Base-by-base conservation (phyloP, 2,113 vertebrate species). In the Boulengeromyrus knoepffleri region DNA sequence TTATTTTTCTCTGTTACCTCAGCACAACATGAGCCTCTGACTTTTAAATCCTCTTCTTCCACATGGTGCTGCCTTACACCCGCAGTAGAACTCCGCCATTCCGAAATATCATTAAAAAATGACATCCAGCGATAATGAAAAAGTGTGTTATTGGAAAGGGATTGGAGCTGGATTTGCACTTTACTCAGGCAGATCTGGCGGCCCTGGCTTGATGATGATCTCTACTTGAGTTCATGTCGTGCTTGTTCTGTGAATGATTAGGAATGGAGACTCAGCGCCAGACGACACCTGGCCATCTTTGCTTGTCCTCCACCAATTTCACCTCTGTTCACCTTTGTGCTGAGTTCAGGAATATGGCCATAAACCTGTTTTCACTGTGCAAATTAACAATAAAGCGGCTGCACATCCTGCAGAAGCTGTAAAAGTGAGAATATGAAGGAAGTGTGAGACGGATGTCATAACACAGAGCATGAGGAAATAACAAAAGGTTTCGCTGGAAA, bases 101-200 rank as follows among this genome's bases (percentile, higher is more conserved):
- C 93, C 94, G 93, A 94, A 96, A 96, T 95, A 94, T 93, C 89
- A 94, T 94, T 96, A 95, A 95, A 95, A 95, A 93, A 91, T 93
- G 93, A 95, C 92, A 94, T 90, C 83, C 90, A 90, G 91, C 92
- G 86, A 84, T 95, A 95, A 96, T 96, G 93, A 93, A 93, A 93
- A 95, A 95, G 93, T 95, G 94, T 94, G 94, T 95, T 95, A 95
- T 95, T 96, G 95, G 94, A 94, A 95, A 94, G 52, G 94, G 95
- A 95, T 96, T 95, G 77, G 47, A 90, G 87, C 83, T 45, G 90
- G 91, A 95, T 95, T 95, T 94, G 91, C 91, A 91, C 91, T 89
- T 91, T 56, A 91, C 93, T 92, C 90, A 90, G 92, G 91, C 91
- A 83, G 90, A 91, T 91, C 90, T 58, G 89, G 42, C 91, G 94